Evolutionary conservation across 2,888 invertebrate species (phyloP).

Genomic region (Sipha maydis): DNA sequence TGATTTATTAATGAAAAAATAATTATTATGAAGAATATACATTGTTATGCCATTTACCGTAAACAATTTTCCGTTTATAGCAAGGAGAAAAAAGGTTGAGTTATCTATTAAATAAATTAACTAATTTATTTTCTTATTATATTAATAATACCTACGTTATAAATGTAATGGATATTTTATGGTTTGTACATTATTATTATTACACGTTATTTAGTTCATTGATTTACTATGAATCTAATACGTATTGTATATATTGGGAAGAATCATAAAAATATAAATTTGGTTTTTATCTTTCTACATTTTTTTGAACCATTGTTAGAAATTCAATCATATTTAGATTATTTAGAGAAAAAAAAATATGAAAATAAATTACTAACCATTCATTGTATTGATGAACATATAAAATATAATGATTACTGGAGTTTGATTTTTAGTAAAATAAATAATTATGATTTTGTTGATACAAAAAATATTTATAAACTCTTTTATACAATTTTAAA

Average conservation of each 20-base stretch:
- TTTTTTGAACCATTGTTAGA: background rate
- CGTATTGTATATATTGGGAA: background rate
- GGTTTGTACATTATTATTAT: background rate
- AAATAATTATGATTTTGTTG: too few relatives aligned
- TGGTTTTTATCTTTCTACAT: background rate
- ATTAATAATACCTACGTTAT: background rate
- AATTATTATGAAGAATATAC: background rate
- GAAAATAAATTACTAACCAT: background rate
- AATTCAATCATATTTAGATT: background rate
- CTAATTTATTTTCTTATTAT: background rate
- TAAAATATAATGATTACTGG: too few relatives aligned
- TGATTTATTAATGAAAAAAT: background rate
- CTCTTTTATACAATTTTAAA: too few relatives aligned
- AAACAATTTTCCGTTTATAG: background rate
- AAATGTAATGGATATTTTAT: background rate
- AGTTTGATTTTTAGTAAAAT: too few relatives aligned
- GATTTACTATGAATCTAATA: background rate
- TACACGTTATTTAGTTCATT: background rate
- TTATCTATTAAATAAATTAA: background rate
- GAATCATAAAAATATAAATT: background rate
- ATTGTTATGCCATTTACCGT: background rate
- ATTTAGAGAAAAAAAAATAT: background rate
- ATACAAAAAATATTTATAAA: too few relatives aligned
- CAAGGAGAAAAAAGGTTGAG: background rate
- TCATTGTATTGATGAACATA: too few relatives aligned